Evolutionary conservation across 2,113 vertebrate genomes (phyloP), one percentile per base, ranked within the genome.

Genomic region (Leucoraja erinaceus): DNA sequence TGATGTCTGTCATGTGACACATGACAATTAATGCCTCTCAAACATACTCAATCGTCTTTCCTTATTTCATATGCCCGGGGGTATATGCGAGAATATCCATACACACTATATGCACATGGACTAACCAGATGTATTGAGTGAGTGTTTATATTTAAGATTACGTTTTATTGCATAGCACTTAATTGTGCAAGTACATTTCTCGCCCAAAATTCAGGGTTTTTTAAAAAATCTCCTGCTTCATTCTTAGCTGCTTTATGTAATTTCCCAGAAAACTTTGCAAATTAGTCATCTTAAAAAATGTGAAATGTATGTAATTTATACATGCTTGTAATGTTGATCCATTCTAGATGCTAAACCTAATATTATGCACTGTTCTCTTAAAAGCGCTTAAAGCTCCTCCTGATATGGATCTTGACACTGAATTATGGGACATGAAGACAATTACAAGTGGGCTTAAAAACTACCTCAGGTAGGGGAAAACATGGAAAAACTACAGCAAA

Each of bases 361-460:
- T 68, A 18, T 90, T 90, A 91, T 91, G 28, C 0, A 20, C n/a
- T 16, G 38, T 74, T 91, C 0, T 72, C n/a, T 54, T 20, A 25
- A 22, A 93, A 99, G 98, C 98, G 56, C 95, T 97, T 72, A 99
- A 98, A 94, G 97, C 98, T 20, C 96, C 98, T 93, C 96, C 97
- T 93, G 98, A 99, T 94, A 96, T 98, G 95, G 98, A 99, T 94
- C 96, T 99, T 94, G 98, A 99, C 95, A 96, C 98, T 92, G 98
- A 99, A 93, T 95, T 97, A 79, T 99, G 98, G 98, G 98, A 99
- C 96, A 99, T 99, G 95, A 99, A 99, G 95, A 99, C 98, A 1
- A 98, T 99, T 94, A 99, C 98, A 91, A 99, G 99, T 0, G 99
- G 98, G 91, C 96, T 99, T 93, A 99, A 99, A 96, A 99, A 98